Percentiles rank a stretch among this genome's conserved stretches.
Evolutionary conservation across 1,140 invertebrate genomes (phyloP).

Genomic region (Melanaphis sacchari): DNA sequence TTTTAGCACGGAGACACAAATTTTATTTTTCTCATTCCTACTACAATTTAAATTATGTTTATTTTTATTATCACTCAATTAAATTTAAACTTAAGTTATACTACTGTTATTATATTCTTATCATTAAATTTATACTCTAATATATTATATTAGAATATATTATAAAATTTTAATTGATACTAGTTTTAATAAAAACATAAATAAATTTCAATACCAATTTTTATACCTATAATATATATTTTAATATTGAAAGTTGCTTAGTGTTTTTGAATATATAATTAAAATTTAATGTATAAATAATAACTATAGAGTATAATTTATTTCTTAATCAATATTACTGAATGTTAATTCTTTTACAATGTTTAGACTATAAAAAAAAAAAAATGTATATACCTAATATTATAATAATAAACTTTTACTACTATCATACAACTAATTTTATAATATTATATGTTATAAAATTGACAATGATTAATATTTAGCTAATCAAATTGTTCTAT

Average conservation of each 20-base stretch:
- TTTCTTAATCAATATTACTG: neutral
- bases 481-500: neutral
- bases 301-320: neutral
- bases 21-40: no score
- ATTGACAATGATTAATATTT: neutral
- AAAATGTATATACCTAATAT: neutral
- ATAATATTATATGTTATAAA: neutral
- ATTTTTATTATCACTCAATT: no score
- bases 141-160: no score
- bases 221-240: neutral
- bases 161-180: no score
- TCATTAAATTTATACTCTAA: no score
- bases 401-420: neutral
- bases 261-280: neutral
- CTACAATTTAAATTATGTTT: no score
- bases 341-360: neutral
- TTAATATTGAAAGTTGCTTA: neutral
- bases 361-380: neutral
- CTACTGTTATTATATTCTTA: no score
- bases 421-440: neutral
- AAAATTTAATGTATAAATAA: constrained; percentile 10
- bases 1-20: no score
- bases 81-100: no score
- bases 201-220: neutral
- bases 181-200: no score